Conservation (phyloP, 2,888 invertebrate genomes). For the Apamea anceps region DNA sequence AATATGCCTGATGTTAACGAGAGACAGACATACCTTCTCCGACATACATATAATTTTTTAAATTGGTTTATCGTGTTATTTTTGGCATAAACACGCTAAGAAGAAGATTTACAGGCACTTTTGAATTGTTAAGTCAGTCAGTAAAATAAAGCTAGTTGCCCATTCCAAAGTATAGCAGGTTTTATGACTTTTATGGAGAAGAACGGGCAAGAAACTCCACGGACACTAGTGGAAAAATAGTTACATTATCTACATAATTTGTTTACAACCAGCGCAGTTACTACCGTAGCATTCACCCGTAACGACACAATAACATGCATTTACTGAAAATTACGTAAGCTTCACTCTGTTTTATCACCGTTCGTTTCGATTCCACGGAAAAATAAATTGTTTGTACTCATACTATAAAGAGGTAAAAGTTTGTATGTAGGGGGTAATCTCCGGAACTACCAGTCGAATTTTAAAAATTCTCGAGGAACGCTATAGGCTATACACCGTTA, state of each 20-base stretch:
- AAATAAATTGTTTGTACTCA: too few species aligned
- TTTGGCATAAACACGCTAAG: too few species aligned
- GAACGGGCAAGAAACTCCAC: neutral
- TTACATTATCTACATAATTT: neutral
- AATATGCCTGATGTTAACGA: too few species aligned
- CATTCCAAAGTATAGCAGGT: too few species aligned
- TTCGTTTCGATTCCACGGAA: neutral
- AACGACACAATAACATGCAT: constrained; percentile 1
- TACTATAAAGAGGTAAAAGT: too few species aligned
- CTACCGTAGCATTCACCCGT: neutral
- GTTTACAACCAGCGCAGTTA: neutral
- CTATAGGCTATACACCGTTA: too few species aligned
- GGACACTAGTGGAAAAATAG: neutral
- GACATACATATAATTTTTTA: too few species aligned
- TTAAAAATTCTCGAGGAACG: too few species aligned
- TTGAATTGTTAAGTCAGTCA: neutral
- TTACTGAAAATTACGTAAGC: neutral
- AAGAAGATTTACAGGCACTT: neutral
- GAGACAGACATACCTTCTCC: too few species aligned
- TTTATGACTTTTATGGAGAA: neutral
- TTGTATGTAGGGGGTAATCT: too few species aligned
- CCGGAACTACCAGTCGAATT: too few species aligned
- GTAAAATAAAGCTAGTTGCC: neutral
- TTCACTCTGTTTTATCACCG: neutral
- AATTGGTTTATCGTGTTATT: too few species aligned